Conservation (phyloP, 2,888 invertebrate species). For the Plebejus melissa region DNA sequence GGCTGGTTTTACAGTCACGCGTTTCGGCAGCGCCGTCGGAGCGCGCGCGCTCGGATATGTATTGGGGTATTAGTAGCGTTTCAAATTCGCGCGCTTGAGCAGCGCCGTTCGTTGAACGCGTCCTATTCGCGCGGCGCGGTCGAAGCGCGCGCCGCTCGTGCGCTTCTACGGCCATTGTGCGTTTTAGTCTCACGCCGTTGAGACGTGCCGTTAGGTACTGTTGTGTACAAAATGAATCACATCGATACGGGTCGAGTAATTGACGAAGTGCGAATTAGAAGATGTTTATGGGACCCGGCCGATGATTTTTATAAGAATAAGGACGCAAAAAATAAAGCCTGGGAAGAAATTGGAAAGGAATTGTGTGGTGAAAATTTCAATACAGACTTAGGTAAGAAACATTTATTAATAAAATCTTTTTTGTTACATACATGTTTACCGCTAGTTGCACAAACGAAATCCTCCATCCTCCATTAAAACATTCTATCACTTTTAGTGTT, state of each 20-base stretch:
- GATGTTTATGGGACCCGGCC: constrained; percentile 26
- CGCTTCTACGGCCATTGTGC: constrained; percentile 29
- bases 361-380: constrained; percentile 25
- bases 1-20: constrained; percentile 19
- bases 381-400: constrained; percentile 28
- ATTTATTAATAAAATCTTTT: constrained; percentile 30
- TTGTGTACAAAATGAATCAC: constrained; percentile 27
- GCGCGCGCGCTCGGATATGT: constrained; percentile 10
- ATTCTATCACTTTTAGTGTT: constrained; percentile 27
- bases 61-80: constrained; percentile 20
- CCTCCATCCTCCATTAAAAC: constrained; percentile 27
- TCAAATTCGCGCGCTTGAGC: constrained; percentile 14
- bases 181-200: constrained; percentile 27
- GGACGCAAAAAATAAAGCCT: constrained; percentile 26
- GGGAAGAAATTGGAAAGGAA: constrained; percentile 22
- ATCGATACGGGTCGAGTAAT: constrained; percentile 29
- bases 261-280: constrained; percentile 26
- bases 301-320: constrained; percentile 18
- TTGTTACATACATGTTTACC: constrained; percentile 29
- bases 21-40: background rate
- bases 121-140: constrained; percentile 27
- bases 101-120: constrained; percentile 28
- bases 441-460: constrained; percentile 25
- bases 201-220: constrained; percentile 27
- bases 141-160: constrained; percentile 26